phyloP scores from a whole-genome alignment of 2,113 vertebrate genomes.

The Smithornis capensis region DNA sequence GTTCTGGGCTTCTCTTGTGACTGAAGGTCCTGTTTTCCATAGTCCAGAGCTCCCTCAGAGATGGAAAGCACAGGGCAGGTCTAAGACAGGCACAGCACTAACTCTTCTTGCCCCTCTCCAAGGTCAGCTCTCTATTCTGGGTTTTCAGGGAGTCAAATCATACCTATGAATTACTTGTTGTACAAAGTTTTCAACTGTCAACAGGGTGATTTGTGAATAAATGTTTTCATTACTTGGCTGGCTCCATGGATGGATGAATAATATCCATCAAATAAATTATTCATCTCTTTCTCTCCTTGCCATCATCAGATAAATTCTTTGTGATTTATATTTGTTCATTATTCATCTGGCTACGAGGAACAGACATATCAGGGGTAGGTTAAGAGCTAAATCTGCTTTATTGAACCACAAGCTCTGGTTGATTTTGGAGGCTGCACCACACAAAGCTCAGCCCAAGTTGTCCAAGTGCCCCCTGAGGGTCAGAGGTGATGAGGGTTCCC shows the following conservation, averaged over 20 bases:
- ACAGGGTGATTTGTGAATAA: constrained; percentile 55
- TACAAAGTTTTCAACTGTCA: constrained; percentile 4
- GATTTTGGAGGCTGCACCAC: not conserved
- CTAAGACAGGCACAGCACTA: not conserved
- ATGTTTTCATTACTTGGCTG: constrained; percentile 60
- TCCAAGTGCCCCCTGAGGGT: not conserved
- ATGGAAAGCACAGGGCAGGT: not conserved
- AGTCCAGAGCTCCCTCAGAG: not conserved
- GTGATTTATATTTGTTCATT: constrained; percentile 62
- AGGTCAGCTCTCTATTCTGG: not conserved
- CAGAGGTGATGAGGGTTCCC: not conserved
- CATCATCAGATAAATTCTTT: constrained; percentile 54
- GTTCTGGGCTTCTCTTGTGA: not conserved
- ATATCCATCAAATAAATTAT: constrained; percentile 63
- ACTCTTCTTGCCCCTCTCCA: not conserved
- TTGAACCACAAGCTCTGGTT: not conserved
- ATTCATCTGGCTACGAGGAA: constrained; percentile 19
- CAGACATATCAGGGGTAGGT: not conserved
- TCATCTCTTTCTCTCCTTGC: constrained; percentile 53
- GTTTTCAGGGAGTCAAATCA: constrained; percentile 9
- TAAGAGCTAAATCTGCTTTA: constrained; percentile 7
- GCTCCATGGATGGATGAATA: constrained; percentile 39
- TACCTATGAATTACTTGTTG: not conserved
- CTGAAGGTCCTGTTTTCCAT: not conserved
- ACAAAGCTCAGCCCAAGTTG: not conserved